Evolutionary conservation across 2,888 invertebrate genomes (phyloP), one percentile per base, ranked within the genome.

Genomic region (Cryptocheilus praepositus): DNA sequence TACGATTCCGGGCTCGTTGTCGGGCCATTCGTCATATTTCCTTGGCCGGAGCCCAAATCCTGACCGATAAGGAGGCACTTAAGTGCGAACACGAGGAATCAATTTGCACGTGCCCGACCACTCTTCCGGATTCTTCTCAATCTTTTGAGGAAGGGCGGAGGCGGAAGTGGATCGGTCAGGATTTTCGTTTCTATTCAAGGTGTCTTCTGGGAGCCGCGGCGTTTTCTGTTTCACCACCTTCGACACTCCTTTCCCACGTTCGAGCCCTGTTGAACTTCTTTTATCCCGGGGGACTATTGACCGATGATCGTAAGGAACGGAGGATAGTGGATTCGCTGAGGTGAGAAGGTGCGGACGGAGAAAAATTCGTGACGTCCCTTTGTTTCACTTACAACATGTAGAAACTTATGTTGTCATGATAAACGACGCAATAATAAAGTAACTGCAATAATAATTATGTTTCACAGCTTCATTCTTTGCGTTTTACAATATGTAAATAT

Each of bases 1-100:
- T 51, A 64, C 67, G 62, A 72, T 62, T 76, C 63, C 61, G 55
- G 36, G 63, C 63, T 49, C 65, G 66, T 76, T 64, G 67, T 59
- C 62, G 64, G 71, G 59, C 59, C 57, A 73, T 78, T 80, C 73
- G 76, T 80, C 75, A 75, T 75, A 80, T 68, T 55, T 11, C 54
- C 55, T 67, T 80, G 79, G 79, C 74, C 61, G 44, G 53, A 25
- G 22, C 59, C 73, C 79, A 80, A 80, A 78, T 80, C 75, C 73
- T 36, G n/a, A 58, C 55, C 77, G 74, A 73, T 80, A 80, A 80
- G 74, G 64, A 74, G 73, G 71, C 73, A 80, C 80, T 80, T 80
- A 77, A 79, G 76, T 68, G 80, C 70, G 76, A 80, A 79, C 77
- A 80, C 74, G 77, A 68, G 71, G 80, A 80, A 79, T 80, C 79